Evolutionary conservation across 2,888 invertebrate genomes (phyloP), one percentile per base, ranked within the genome.

Genomic region (Meganola albula): DNA sequence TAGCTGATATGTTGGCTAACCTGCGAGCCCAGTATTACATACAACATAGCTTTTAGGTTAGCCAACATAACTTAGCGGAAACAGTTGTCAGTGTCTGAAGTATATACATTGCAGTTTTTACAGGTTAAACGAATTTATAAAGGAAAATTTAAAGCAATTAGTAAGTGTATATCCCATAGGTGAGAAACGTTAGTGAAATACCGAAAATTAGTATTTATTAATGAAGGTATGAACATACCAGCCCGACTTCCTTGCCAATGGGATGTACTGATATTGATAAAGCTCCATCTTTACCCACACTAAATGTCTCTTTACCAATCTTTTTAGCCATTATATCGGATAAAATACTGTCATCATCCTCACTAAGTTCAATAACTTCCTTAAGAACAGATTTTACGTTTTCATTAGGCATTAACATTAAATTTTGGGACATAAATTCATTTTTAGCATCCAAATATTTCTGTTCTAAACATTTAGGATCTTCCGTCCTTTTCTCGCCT

Each of bases 381-480:
- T 76, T 80, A 0, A 74, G 32, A 0, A 78, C 63, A 0, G 80
- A 69, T 37, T 74, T 75, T 1, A 61, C 56, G 12, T 44, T 61
- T 7, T 77, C 72, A 53, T 79, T 86, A 0, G 87, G 83, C 71
- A 84, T 74, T 5, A 87, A 44, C 70, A 74, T 78, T 1, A 87
- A 37, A 35, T 87, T 80, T 40, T 80, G 68, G 0, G 78, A 76
- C 87, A 87, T 87, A 12, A 80, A 87, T 35, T 85, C 78, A 41
- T 84, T 87, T 64, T 87, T 87, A 0, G 87, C 87, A 12, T 83
- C 74, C 11, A 87, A 57, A 47, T 87, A 87, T 43, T 79, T 83
- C 40, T 78, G 68, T 37, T 87, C 87, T 20, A 87, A 49, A 1
- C 72, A 63, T 33, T 74, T 72, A 0, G 78, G 67, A 18, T 85